A percentile compares a stretch with the other conserved stretches of the same genome.
phyloP scores from a whole-genome alignment of 1,140 invertebrate species.

The Drosophila truncata region DNA sequence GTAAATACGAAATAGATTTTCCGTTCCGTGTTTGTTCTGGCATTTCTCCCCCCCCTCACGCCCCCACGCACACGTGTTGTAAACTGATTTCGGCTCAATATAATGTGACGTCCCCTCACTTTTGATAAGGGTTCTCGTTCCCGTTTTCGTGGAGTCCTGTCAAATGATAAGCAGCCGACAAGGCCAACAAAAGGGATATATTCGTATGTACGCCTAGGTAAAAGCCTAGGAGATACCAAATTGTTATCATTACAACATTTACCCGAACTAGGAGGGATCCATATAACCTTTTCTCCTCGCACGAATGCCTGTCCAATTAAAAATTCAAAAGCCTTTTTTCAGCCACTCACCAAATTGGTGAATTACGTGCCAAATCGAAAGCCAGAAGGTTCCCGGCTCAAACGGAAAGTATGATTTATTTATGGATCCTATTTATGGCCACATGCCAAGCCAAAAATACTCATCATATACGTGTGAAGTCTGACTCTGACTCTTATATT shows the following conservation, averaged over 20 bases:
- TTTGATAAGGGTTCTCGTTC: slow-evolving; percentile 40
- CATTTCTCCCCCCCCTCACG: slow-evolving; percentile 1
- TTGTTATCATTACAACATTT: slow-evolving; percentile 47
- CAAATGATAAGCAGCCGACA: slow-evolving; percentile 51
- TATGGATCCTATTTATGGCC: slow-evolving; percentile 30
- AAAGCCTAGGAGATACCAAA: slow-evolving; percentile 1
- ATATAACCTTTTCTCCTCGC: not conserved
- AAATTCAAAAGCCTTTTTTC: slow-evolving; percentile 52
- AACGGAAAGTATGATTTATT: slow-evolving; percentile 36
- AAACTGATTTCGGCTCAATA: slow-evolving; percentile 51
- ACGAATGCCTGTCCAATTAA: slow-evolving; percentile 41
- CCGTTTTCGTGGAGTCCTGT: slow-evolving; percentile 8
- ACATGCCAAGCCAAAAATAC: not conserved
- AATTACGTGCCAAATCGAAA: slow-evolving; percentile 44
- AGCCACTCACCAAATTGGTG: slow-evolving; percentile 45
- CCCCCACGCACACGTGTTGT: slow-evolving; percentile 3
- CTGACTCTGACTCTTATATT: not conserved
- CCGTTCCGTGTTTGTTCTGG: slow-evolving; percentile 5
- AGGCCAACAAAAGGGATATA: slow-evolving; percentile 28
- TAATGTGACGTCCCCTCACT: slow-evolving; percentile 40
- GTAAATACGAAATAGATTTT: slow-evolving; percentile 52
- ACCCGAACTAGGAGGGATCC: not conserved
- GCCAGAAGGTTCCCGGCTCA: slow-evolving; percentile 36
- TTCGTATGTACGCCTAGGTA: not conserved
- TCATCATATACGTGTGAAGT: not conserved